Conservation (phyloP, 2,113 vertebrate species). For the Boulengerochromis microlepis region DNA sequence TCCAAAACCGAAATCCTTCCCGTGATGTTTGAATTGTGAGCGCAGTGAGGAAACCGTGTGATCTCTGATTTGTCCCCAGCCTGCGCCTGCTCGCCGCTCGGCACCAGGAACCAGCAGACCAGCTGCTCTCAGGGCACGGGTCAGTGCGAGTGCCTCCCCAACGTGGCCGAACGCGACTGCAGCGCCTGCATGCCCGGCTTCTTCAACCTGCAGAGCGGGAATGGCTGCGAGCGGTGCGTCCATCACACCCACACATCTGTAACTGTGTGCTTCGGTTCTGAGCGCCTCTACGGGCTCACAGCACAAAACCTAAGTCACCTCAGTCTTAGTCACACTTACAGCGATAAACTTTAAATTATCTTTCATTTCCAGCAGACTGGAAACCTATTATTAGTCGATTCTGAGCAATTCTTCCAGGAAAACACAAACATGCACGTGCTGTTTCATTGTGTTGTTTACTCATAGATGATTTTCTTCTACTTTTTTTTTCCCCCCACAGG, state of each 20-base stretch:
- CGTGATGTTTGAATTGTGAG: background rate
- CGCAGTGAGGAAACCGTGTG: background rate
- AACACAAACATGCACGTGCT: rapidly evolving
- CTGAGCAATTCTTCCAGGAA: background rate
- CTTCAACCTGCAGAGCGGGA: slow-evolving; percentile 85
- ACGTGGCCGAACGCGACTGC: slow-evolving; percentile 84
- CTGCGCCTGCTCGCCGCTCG: slow-evolving; percentile 81
- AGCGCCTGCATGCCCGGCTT: slow-evolving; percentile 84
- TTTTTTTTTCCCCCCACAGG: slow-evolving; percentile 40
- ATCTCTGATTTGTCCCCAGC: slow-evolving; percentile 57
- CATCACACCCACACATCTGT: background rate
- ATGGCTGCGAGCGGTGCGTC: slow-evolving; percentile 84
- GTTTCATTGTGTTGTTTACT: background rate
- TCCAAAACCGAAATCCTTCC: background rate
- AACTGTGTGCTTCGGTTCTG: background rate
- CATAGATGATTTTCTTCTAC: background rate
- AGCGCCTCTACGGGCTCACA: rapidly evolving
- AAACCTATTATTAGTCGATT: rapidly evolving
- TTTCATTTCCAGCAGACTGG: background rate
- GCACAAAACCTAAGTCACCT: background rate
- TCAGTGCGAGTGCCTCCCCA: slow-evolving; percentile 84
- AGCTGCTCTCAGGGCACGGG: slow-evolving; percentile 84
- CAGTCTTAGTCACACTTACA: background rate
- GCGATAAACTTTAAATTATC: rapidly evolving
- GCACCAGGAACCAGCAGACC: slow-evolving; percentile 74